These are phyloP conservation scores for Myocastor coypus DNA, from an alignment of 2,113 vertebrate species.

Conservation along the genomic window DNA sequence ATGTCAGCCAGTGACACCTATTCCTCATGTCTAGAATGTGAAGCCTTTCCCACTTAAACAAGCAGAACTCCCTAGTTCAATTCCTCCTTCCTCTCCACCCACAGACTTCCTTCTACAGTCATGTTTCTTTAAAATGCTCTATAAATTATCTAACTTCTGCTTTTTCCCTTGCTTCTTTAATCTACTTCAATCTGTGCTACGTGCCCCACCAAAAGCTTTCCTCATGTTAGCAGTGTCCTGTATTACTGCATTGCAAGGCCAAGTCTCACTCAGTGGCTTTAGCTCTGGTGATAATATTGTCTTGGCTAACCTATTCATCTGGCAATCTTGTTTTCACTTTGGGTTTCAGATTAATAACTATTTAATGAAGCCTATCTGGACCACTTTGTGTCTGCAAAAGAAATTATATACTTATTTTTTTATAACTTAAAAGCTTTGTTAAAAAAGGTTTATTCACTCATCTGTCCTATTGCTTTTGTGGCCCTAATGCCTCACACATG, in stretches of 20 bases:
- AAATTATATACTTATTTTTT: not conserved
- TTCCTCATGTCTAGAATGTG: not conserved
- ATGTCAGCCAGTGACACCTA: not conserved
- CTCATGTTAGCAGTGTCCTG: not conserved
- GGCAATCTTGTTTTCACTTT: not conserved
- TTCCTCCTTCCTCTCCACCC: accelerated
- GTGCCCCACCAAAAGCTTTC: not conserved
- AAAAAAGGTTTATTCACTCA: not conserved
- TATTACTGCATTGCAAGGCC: not conserved
- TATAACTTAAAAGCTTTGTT: not conserved
- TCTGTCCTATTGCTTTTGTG: not conserved
- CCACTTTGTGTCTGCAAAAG: not conserved
- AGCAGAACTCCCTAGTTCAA: not conserved
- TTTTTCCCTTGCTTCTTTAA: not conserved
- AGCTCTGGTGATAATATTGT: not conserved
- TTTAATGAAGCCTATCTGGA: not conserved
- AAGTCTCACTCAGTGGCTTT: not conserved
- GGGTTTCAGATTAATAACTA: not conserved
- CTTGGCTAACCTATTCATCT: not conserved
- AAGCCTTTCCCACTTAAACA: constrained; percentile 8
- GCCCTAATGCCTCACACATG: not conserved
- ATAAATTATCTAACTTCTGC: not conserved
- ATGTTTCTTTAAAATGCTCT: not conserved
- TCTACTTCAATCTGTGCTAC: not conserved
- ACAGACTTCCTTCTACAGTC: not conserved